Evolutionary conservation across 1,140 invertebrate species (phyloP).

Genomic region (Luehdorfia chinensis): DNA sequence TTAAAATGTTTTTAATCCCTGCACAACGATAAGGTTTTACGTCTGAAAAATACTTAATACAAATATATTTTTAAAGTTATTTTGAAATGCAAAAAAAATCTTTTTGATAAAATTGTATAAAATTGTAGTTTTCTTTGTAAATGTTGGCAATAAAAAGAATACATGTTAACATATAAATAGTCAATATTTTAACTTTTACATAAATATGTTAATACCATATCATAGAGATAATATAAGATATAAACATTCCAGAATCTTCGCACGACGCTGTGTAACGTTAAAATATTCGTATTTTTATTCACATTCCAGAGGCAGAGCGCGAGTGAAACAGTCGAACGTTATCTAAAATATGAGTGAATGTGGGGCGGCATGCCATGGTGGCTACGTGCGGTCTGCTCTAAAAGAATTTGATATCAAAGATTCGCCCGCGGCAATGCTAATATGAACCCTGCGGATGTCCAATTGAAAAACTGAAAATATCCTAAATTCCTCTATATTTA

Average conservation of each 20-base stretch:
- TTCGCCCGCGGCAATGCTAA: constrained; percentile 35
- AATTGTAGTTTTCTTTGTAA: too few species aligned
- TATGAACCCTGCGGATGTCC: constrained; percentile 23
- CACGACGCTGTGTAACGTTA: constrained; percentile 27
- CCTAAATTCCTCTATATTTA: not conserved
- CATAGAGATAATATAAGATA: constrained; percentile 19
- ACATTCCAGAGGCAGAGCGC: constrained; percentile 35
- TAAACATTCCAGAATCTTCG: constrained; percentile 35
- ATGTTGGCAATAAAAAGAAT: too few species aligned
- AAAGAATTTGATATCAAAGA: constrained; percentile 72
- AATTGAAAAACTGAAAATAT: constrained; percentile 15
- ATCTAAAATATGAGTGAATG: constrained; percentile 67
- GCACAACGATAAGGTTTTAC: too few species aligned
- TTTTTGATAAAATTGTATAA: too few species aligned
- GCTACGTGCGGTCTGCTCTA: constrained; percentile 58
- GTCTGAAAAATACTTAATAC: too few species aligned
- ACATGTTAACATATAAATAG: too few species aligned
- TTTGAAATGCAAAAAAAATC: too few species aligned
- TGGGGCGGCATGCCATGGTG: constrained; percentile 34
- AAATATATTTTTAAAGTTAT: too few species aligned
- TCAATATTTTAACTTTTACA: not conserved
- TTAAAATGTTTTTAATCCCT: too few species aligned
- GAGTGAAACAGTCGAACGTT: constrained; percentile 57
- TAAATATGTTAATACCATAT: constrained; percentile 5
- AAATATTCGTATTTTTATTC: constrained; percentile 60